phyloP scores from a whole-genome alignment of 2,113 vertebrate species.

The Laterallus jamaicensis region DNA sequence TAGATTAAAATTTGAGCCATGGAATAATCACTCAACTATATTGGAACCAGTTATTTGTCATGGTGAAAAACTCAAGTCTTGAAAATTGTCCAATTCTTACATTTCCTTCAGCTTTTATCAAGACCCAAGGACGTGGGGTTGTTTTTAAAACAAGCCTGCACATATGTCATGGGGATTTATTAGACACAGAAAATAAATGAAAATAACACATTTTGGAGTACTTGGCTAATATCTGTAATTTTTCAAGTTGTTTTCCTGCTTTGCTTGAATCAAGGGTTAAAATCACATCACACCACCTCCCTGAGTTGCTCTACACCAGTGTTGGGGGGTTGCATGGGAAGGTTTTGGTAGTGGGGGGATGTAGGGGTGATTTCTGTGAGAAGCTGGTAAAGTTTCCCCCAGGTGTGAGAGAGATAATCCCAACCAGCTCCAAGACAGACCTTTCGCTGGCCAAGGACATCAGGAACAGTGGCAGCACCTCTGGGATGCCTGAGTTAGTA shows the following conservation, averaged over 20 bases:
- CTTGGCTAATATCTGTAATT: too few species aligned
- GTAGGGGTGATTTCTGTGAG: too few species aligned
- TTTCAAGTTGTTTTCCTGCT: background rate
- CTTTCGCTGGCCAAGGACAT: too few species aligned
- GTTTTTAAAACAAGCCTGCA: too few species aligned
- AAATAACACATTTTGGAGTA: background rate
- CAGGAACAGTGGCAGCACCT: too few species aligned
- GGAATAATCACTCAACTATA: background rate
- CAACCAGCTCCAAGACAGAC: too few species aligned
- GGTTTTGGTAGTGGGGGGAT: too few species aligned
- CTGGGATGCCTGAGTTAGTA: too few species aligned
- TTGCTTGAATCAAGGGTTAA: background rate
- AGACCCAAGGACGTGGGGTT: background rate
- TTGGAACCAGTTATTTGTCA: background rate
- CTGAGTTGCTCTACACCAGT: background rate
- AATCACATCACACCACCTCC: background rate
- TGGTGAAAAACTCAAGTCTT: background rate
- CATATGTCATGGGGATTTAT: background rate
- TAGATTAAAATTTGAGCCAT: background rate
- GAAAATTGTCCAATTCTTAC: background rate
- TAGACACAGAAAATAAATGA: background rate
- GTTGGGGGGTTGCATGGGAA: too few species aligned
- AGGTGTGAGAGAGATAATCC: too few species aligned
- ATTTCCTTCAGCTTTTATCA: background rate
- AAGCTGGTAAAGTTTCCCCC: too few species aligned